Percentiles rank a stretch among this genome's conserved stretches.
Conservation (phyloP, 2,888 invertebrate genomes). For the Melanostoma scalare region DNA sequence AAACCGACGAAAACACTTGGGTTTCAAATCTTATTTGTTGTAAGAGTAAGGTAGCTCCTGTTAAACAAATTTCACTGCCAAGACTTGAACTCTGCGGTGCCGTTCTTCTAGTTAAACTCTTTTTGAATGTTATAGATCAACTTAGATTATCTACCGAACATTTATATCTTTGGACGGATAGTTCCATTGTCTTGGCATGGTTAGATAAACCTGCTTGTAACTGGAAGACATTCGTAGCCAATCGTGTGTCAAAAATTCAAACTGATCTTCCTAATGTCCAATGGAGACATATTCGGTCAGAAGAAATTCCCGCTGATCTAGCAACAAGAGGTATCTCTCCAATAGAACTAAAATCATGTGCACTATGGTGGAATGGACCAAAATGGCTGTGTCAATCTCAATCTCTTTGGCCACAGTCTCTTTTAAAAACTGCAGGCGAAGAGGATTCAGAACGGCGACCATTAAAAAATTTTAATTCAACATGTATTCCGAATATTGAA, state of each 20-base stretch:
- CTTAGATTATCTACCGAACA: not conserved
- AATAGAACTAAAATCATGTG: not conserved
- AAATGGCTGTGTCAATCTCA: conserved; percentile 1
- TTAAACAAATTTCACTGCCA: conserved; percentile 36
- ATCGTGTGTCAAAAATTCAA: conserved; percentile 28
- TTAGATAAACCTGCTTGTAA: conserved; percentile 43
- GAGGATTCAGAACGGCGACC: conserved; percentile 3
- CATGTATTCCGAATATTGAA: conserved; percentile 5
- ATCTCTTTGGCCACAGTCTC: conserved; percentile 13
- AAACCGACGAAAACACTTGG: not conserved
- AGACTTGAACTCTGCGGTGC: conserved; percentile 57
- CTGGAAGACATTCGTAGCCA: conserved; percentile 45
- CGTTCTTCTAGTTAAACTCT: conserved; percentile 31
- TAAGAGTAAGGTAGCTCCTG: conserved; percentile 48
- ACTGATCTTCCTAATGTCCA: not conserved
- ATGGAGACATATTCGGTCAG: conserved; percentile 36
- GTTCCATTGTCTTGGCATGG: conserved; percentile 39
- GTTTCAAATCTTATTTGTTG: conserved; percentile 27
- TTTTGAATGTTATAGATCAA: not conserved
- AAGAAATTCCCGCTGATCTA: conserved; percentile 39
- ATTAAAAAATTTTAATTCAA: not conserved
- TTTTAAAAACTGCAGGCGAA: not conserved
- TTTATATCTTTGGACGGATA: conserved; percentile 34
- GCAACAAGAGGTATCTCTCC: conserved; percentile 12
- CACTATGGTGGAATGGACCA: conserved; percentile 52